Conservation (phyloP, 2,888 invertebrate genomes). For the Nycteola revayana region DNA sequence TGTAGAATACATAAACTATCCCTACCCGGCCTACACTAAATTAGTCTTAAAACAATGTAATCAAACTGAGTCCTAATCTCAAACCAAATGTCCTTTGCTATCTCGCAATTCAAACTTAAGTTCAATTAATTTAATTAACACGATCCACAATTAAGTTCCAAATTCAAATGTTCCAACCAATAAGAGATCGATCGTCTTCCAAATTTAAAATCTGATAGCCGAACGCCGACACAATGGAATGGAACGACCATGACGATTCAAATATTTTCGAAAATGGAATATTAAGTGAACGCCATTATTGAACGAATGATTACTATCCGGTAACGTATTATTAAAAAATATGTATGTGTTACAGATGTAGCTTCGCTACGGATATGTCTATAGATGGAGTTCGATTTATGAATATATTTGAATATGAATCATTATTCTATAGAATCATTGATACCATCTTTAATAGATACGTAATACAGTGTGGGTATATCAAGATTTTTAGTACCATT, state of each 20-base stretch:
- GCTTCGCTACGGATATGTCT: background rate
- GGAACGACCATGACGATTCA: slow-evolving; percentile 79
- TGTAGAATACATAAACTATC: too few species aligned
- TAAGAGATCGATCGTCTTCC: slow-evolving; percentile 72
- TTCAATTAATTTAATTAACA: slow-evolving; percentile 48
- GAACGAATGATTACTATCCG: slow-evolving; percentile 67
- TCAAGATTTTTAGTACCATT: too few species aligned
- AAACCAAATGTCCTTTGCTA: slow-evolving; percentile 2
- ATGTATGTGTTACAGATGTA: slow-evolving; percentile 17
- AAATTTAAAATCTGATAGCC: slow-evolving; percentile 77
- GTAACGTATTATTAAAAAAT: slow-evolving; percentile 69
- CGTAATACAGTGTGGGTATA: too few species aligned
- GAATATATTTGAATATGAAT: background rate
- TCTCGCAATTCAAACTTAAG: slow-evolving; percentile 17
- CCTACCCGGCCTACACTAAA: too few species aligned
- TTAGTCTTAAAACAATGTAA: too few species aligned
- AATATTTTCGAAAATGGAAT: slow-evolving; percentile 81
- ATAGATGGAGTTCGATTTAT: slow-evolving; percentile 1
- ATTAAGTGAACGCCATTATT: slow-evolving; percentile 79
- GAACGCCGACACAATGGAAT: slow-evolving; percentile 71
- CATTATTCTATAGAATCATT: too few species aligned
- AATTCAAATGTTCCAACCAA: slow-evolving; percentile 60
- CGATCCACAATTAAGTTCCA: slow-evolving; percentile 48
- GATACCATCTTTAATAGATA: too few species aligned
- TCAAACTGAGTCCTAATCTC: too few species aligned